phyloP scores from a whole-genome alignment of 64 coral and sea anemone genomes.

The Stichodactyla mertensii region DNA sequence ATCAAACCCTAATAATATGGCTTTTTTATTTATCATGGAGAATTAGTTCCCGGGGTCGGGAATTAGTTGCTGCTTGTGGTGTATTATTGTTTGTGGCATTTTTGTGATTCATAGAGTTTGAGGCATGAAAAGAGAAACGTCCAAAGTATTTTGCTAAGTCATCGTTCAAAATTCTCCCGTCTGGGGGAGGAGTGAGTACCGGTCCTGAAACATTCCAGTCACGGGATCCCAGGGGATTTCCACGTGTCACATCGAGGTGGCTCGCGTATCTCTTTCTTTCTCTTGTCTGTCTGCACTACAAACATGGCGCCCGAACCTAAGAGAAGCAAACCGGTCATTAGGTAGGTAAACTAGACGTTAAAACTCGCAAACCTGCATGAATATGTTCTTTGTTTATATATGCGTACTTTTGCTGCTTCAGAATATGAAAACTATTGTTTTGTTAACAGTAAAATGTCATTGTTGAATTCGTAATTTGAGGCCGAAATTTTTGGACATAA shows the following conservation, averaged over 20 bases:
- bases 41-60: too few relatives aligned
- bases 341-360: neutral
- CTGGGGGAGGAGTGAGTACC: neutral
- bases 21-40: too few relatives aligned
- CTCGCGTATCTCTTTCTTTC: too few relatives aligned
- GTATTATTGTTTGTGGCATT: too few relatives aligned
- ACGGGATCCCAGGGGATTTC: neutral
- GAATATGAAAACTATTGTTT: neutral
- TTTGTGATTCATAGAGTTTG: neutral
- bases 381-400: neutral
- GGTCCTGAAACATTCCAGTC: neutral
- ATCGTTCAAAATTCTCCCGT: neutral
- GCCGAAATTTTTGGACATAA: too few relatives aligned
- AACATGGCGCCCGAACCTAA: constrained; percentile 30
- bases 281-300: neutral
- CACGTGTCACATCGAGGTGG: neutral
- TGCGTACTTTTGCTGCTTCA: neutral
- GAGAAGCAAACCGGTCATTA: neutral
- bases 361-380: neutral
- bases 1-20: too few relatives aligned
- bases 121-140: neutral
- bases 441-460: neutral
- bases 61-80: too few relatives aligned
- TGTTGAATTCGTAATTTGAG: neutral
- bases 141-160: neutral